These are phyloP conservation scores for Epicauta chinensis DNA, from an alignment of 1,140 invertebrate species.

Conservation along the genomic window DNA sequence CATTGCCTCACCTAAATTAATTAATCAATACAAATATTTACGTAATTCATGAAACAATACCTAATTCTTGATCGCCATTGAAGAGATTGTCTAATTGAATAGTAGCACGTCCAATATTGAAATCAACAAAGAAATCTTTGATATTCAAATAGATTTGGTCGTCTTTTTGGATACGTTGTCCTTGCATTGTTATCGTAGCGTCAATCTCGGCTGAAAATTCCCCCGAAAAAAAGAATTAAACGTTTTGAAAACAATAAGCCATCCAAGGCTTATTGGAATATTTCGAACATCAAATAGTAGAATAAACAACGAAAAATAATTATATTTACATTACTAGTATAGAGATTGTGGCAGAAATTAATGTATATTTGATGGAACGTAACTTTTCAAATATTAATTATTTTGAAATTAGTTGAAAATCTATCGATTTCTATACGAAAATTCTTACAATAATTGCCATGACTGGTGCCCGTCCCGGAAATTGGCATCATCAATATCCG, in stretches of 20 bases:
- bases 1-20: constrained; percentile 51
- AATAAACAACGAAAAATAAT: neutral
- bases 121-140: constrained; percentile 55
- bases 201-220: constrained; percentile 54
- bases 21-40: neutral
- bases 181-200: constrained; percentile 49
- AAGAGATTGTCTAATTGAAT: constrained; percentile 63
- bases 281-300: neutral
- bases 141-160: constrained; percentile 51
- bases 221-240: too few relatives aligned
- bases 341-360: too few relatives aligned
- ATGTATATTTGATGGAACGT: too few relatives aligned
- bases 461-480: constrained; percentile 48
- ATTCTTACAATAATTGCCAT: constrained; percentile 53
- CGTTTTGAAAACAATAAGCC: too few relatives aligned
- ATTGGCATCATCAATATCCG: constrained; percentile 59
- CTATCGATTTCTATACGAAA: too few relatives aligned
- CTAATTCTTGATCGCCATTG: constrained; percentile 58
- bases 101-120: constrained; percentile 52
- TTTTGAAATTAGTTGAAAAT: too few relatives aligned
- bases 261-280: neutral
- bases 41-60: constrained; percentile 30
- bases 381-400: too few relatives aligned
- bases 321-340: neutral
- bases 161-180: constrained; percentile 48